A percentile compares a stretch with the other conserved stretches of the same genome.
Conservation (phyloP, 2,797 vertebrate genomes). For the Hypotaenidia okinawae region DNA sequence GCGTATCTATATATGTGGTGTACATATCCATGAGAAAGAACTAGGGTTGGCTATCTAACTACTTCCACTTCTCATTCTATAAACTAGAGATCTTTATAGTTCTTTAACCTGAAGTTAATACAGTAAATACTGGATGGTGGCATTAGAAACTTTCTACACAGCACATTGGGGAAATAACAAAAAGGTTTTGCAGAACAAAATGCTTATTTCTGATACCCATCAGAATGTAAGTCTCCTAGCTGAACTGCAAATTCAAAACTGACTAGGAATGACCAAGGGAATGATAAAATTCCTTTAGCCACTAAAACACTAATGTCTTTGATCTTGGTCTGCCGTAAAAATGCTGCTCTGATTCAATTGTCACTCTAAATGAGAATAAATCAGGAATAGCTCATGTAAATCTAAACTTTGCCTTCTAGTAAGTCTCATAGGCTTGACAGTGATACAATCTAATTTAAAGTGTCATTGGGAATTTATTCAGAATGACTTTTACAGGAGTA, state of each 20-base stretch:
- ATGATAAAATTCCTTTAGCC: not conserved
- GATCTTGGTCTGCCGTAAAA: not conserved
- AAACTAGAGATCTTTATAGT: not conserved
- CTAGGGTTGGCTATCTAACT: not conserved
- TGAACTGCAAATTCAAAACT: not conserved
- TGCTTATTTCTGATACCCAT: not conserved
- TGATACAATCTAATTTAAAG: conserved; percentile 11
- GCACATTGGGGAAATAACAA: not conserved
- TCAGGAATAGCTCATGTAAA: not conserved
- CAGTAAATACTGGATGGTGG: not conserved
- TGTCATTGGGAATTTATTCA: conserved; percentile 11
- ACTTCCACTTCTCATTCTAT: not conserved
- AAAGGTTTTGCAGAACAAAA: not conserved
- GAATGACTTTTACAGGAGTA: not conserved
- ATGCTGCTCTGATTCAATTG: not conserved
- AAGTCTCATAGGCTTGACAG: not conserved
- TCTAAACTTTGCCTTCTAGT: not conserved
- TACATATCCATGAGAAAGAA: not conserved
- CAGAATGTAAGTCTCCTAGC: not conserved
- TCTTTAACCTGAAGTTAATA: not conserved
- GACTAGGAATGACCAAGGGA: not conserved
- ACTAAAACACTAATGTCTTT: not conserved
- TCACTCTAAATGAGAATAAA: not conserved
- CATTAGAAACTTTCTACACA: not conserved
- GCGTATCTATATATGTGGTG: not conserved